phyloP scores from a whole-genome alignment of 2,113 vertebrate species.

The Cichladusa arquata region DNA sequence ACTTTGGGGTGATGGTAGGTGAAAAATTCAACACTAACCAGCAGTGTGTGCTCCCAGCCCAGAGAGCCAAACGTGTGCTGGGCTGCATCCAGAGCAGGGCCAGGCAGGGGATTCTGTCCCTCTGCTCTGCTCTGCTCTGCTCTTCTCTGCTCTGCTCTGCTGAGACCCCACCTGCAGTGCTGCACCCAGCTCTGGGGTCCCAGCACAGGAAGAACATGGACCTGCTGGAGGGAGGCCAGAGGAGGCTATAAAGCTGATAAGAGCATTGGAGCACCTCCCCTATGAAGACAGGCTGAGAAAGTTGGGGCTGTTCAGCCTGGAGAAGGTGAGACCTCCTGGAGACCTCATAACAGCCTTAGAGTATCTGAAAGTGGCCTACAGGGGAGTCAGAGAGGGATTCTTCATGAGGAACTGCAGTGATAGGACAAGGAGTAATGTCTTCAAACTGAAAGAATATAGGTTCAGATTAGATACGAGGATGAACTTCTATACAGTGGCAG shows the following conservation, averaged over 20 bases:
- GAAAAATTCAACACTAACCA: background rate
- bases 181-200: background rate
- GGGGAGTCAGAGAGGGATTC: no score
- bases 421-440: background rate
- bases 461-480: background rate
- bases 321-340: background rate
- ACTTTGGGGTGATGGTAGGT: background rate
- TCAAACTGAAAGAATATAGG: background rate
- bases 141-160: background rate
- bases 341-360: background rate
- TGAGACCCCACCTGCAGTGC: background rate
- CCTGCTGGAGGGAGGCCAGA: fast-evolving
- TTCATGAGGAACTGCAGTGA: background rate
- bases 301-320: background rate
- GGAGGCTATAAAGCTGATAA: fast-evolving
- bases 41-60: background rate
- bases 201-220: background rate
- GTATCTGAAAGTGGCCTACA: background rate
- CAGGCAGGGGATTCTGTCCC: background rate
- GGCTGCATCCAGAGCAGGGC: background rate
- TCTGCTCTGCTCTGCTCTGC: background rate
- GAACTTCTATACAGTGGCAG: background rate
- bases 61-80: background rate
- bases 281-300: background rate
- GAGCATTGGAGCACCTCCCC: background rate